A percentile compares a stretch with the other conserved stretches of the same genome.
Evolutionary conservation across 2,113 vertebrate species (phyloP).

Genomic region (Pitta sordida): DNA sequence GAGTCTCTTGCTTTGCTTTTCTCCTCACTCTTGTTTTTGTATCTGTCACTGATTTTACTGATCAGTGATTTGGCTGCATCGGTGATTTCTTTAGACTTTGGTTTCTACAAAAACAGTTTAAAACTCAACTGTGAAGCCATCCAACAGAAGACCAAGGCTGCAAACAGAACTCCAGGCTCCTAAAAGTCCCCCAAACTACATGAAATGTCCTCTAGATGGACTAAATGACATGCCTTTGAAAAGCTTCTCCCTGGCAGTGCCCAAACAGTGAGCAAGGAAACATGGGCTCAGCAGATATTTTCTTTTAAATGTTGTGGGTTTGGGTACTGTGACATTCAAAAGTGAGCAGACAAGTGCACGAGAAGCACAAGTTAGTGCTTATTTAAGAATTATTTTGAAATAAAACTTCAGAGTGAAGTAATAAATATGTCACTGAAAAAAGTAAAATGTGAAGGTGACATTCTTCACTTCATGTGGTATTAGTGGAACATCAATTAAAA

Average conservation of each 20-base stretch:
- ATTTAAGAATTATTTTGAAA: not conserved
- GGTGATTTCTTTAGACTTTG: constrained; percentile 60
- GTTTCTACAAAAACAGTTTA: constrained; percentile 64
- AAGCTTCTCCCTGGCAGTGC: not conserved
- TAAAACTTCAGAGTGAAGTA: not conserved
- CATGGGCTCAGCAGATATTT: not conserved
- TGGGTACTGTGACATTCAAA: not conserved
- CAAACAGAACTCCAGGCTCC: not conserved
- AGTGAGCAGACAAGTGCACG: not conserved
- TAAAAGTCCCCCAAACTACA: not conserved
- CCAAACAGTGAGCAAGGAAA: not conserved
- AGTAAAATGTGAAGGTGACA: not conserved
- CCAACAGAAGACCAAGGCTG: not conserved
- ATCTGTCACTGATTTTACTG: constrained; percentile 71
- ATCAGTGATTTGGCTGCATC: constrained; percentile 69
- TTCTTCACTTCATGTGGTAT: not conserved
- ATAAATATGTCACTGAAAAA: not conserved
- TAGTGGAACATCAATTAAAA: not conserved
- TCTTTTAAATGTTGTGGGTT: not conserved
- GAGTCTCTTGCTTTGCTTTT: constrained; percentile 46
- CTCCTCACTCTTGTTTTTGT: constrained; percentile 26
- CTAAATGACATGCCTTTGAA: not conserved
- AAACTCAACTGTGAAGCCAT: not conserved
- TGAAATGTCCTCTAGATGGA: not conserved
- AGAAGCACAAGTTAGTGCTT: not conserved